Evolutionary conservation across 2,113 vertebrate genomes (phyloP), one percentile per base, ranked within the genome.

Genomic region (Xiphophorus maculatus): DNA sequence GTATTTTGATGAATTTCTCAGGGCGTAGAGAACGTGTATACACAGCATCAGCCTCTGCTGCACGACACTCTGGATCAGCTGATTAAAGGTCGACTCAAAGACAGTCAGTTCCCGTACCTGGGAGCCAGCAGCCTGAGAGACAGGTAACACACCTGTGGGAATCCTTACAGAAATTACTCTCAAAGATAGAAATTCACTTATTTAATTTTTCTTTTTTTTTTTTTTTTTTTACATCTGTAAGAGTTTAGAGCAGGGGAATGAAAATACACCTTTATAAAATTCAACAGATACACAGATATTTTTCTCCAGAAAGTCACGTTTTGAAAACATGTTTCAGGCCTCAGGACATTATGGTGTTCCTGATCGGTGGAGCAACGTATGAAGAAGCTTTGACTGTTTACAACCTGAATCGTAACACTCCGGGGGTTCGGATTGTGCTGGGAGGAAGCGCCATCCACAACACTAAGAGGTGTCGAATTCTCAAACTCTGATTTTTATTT

Each of bases 21-120:
- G 97, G 98, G 98, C 0, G 96, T 99, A 2, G 97, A 99, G 92
- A 99, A 99, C 0, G 96, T 99, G 1, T 99, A 99, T 77, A 96
- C 97, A 0, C 98, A 99, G 80, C 98, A 99, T 90, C 97, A 97
- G 73, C 97, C 98, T 8, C 94, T 98, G 40, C 93, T 99, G 0
- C 96, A 97, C 0, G 97, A 99, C 80, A 98, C 97, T 0, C 88
- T 99, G 73, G 98, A 99, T 76, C 96, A 97, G 87, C 96, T 99
- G 87, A 96, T 99, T 85, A 99, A 98, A 92, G 97, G 97, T 0
- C 96, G 95, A 27, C 95, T 99, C 69, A 98, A 96, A 86, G 97
- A 99, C 91, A 96, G 93, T 80, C 95, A 96, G 88, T 98, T 97
- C 72, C 97, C 98, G 0, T 99, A 98, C 90, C 93, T 99, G 70